A percentile compares a stretch with the other conserved stretches of the same genome.
phyloP scores from a whole-genome alignment of 2,113 vertebrate species.

The Platichthys stellatus region DNA sequence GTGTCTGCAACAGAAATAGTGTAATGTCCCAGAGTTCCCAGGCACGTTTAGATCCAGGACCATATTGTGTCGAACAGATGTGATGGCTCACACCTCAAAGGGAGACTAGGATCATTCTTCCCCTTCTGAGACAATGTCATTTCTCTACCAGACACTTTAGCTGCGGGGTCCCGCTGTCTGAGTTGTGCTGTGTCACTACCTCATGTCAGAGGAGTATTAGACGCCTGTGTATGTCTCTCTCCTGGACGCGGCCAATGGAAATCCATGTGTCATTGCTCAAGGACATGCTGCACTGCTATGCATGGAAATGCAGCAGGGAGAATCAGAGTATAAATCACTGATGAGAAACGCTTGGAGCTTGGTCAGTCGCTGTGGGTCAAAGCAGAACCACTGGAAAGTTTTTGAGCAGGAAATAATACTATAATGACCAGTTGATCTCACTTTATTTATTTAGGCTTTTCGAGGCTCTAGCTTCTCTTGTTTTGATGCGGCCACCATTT shows the following conservation, averaged over 20 bases:
- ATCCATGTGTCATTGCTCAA: conserved; percentile 45
- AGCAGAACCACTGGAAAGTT: neutral
- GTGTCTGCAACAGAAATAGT: neutral
- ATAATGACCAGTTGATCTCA: no score
- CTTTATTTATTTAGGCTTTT: neutral
- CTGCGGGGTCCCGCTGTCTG: neutral
- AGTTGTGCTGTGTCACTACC: conserved; percentile 5
- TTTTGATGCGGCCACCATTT: neutral
- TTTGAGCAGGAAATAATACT: no score
- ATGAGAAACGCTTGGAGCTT: conserved; percentile 4
- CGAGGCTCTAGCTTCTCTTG: neutral
- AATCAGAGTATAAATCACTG: conserved; percentile 4
- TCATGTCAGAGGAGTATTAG: conserved; percentile 2
- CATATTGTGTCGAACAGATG: neutral
- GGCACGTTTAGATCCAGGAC: neutral
- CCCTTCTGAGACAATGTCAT: neutral
- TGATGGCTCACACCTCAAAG: neutral
- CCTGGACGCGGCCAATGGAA: conserved; percentile 6
- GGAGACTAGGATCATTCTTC: neutral
- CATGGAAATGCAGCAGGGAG: conserved; percentile 11
- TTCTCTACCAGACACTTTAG: neutral
- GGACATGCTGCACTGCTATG: conserved; percentile 8
- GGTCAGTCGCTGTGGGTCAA: neutral
- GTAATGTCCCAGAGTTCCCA: neutral
- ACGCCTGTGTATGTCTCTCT: neutral